phyloP scores from a whole-genome alignment of 2,797 vertebrate species.

The Craterocephalus amniculus region DNA sequence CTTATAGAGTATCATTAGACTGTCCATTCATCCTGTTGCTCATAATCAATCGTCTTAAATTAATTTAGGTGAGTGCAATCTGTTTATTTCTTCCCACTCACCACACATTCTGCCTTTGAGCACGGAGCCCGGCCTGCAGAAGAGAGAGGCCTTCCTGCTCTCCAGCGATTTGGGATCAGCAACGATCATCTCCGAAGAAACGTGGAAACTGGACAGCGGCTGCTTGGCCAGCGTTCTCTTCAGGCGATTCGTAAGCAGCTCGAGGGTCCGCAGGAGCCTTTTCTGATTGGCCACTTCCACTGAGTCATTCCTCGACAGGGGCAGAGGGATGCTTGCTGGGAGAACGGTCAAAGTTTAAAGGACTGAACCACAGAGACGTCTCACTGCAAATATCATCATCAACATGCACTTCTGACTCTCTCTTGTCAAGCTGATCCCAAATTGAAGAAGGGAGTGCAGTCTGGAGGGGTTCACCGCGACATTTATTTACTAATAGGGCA shows the following conservation, averaged over 20 bases:
- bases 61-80: not conserved
- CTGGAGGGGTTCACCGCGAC: no score
- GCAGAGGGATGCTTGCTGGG: slow-evolving; percentile 96
- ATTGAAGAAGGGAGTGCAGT: no score
- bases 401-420: no score
- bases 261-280: slow-evolving; percentile 91
- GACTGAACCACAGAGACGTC: slow-evolving; percentile 4
- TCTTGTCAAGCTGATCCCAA: no score
- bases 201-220: slow-evolving; percentile 91
- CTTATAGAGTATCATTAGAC: not conserved
- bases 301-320: slow-evolving; percentile 93
- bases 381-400: not conserved
- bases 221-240: slow-evolving; percentile 92
- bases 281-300: slow-evolving; percentile 92
- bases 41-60: not conserved
- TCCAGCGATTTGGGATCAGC: slow-evolving; percentile 94
- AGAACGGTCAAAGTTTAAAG: slow-evolving; percentile 76
- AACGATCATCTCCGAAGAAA: slow-evolving; percentile 92
- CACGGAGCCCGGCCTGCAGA: slow-evolving; percentile 93
- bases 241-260: slow-evolving; percentile 92
- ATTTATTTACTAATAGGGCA: no score
- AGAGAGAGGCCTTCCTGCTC: slow-evolving; percentile 89
- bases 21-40: not conserved
- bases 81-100: slow-evolving; percentile 73
- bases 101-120: slow-evolving; percentile 96